These are phyloP conservation scores for Agrotis exclamationis DNA, from an alignment of 2,888 invertebrate species.

Conservation along the genomic window DNA sequence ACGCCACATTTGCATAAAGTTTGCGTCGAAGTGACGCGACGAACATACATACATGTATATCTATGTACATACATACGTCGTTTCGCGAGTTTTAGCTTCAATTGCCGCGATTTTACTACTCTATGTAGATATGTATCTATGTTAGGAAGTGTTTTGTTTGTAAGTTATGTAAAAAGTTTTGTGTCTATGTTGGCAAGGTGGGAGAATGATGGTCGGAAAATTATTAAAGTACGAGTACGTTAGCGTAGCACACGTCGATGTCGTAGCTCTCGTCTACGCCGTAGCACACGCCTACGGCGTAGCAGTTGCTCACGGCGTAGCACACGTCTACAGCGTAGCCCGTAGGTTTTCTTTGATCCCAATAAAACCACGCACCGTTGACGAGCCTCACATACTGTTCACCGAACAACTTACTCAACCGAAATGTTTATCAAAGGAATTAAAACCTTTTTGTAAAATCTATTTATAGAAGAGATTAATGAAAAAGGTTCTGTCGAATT, in stretches of 20 bases:
- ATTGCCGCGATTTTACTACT: slow-evolving; percentile 30
- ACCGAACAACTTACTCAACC: slow-evolving; percentile 33
- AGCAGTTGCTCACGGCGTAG: slow-evolving; percentile 26
- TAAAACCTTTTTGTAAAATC: slow-evolving; percentile 1
- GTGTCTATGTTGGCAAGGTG: neutral
- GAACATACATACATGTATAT: neutral
- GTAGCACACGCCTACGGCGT: slow-evolving; percentile 1
- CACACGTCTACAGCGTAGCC: slow-evolving; percentile 16
- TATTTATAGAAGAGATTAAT: no score
- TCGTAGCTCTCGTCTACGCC: no score
- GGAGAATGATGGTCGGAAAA: neutral
- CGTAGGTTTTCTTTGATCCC: slow-evolving; percentile 31
- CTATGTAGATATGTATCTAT: neutral
- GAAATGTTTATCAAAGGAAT: slow-evolving; percentile 7
- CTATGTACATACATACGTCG: slow-evolving; percentile 6
- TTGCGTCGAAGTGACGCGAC: slow-evolving; percentile 40
- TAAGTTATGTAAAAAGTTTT: slow-evolving; percentile 8
- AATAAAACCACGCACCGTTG: slow-evolving; percentile 9
- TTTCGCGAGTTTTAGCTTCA: slow-evolving; percentile 22
- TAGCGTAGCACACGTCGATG: neutral
- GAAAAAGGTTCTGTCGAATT: no score
- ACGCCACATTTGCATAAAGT: slow-evolving; percentile 60
- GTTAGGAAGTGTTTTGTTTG: slow-evolving; percentile 6
- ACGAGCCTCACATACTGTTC: slow-evolving; percentile 19
- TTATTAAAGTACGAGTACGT: no score